phyloP scores from a whole-genome alignment of 2,797 vertebrate genomes.

The Acestrorhynchus altus region DNA sequence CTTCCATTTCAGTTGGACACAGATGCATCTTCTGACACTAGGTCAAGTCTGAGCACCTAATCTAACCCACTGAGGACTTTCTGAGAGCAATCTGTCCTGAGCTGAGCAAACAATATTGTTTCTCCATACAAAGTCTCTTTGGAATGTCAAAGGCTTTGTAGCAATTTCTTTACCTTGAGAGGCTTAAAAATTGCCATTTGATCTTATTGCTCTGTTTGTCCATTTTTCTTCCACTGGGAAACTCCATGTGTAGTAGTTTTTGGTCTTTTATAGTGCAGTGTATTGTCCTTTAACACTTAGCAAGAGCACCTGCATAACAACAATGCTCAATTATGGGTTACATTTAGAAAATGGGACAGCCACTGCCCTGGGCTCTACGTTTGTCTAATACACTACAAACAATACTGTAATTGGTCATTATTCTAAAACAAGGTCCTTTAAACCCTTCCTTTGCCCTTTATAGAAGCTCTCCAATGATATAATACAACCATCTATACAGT shows the following conservation, averaged over 20 bases:
- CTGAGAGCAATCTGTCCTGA: constrained; percentile 32
- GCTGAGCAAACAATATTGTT: constrained; percentile 46
- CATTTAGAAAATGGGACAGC: constrained; percentile 25
- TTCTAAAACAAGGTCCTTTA: constrained; percentile 9
- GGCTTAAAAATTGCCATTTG: constrained; percentile 50
- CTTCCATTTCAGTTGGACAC: constrained; percentile 33
- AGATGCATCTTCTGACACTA: constrained; percentile 28
- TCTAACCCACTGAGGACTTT: constrained; percentile 32
- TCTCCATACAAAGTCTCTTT: constrained; percentile 30
- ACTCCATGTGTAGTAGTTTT: not conserved
- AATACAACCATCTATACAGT: not conserved
- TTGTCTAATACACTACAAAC: constrained; percentile 28
- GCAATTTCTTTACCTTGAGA: constrained; percentile 26
- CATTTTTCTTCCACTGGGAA: not conserved
- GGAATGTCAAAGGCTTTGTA: constrained; percentile 33
- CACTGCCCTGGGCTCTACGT: constrained; percentile 18
- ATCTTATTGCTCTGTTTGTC: constrained; percentile 33
- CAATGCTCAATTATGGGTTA: constrained; percentile 26
- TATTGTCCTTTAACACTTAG: constrained; percentile 30
- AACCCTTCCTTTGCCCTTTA: constrained; percentile 9
- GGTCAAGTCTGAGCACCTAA: constrained; percentile 22
- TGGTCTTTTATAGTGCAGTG: not conserved
- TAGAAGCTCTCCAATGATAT: not conserved
- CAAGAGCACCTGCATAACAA: constrained; percentile 12
- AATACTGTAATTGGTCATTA: constrained; percentile 21